Percentiles rank a stretch among this genome's conserved stretches.
These are phyloP conservation scores for Drosophila recens DNA, from an alignment of 2,888 invertebrate genomes.

Conservation along the genomic window DNA sequence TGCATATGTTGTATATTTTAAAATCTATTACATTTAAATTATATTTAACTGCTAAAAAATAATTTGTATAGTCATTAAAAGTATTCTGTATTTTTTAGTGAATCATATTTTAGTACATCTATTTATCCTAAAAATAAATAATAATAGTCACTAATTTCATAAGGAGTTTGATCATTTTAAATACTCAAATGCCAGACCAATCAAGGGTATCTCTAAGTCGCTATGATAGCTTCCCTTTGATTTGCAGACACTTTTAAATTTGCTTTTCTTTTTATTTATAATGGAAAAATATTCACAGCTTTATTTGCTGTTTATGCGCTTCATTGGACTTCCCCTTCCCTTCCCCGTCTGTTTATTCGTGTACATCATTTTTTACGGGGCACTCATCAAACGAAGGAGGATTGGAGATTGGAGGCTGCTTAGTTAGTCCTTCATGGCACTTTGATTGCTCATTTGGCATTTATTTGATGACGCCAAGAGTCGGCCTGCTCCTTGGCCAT, in stretches of 20 bases:
- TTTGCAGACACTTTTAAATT: conserved; percentile 55
- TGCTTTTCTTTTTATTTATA: conserved; percentile 59
- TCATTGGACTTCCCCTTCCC: conserved; percentile 50
- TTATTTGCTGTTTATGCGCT: conserved; percentile 77
- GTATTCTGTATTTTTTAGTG: no score
- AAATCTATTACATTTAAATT: no score
- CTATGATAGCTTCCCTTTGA: conserved; percentile 5
- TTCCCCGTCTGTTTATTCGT: conserved; percentile 60
- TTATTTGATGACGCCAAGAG: conserved; percentile 74
- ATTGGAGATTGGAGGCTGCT: conserved; percentile 45
- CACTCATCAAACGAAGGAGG: conserved; percentile 60
- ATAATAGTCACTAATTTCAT: no score
- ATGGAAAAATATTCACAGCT: conserved; percentile 53
- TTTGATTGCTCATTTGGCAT: conserved; percentile 83
- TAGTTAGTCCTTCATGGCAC: conserved; percentile 79
- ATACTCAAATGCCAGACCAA: background rate
- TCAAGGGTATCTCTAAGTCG: conserved; percentile 9
- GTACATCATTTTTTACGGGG: conserved; percentile 76
- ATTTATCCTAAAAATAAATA: no score
- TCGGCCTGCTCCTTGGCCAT: conserved; percentile 22
- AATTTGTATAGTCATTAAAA: no score
- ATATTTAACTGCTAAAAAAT: no score
- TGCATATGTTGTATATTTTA: no score
- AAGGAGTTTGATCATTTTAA: background rate
- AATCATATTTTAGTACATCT: no score